Percentiles rank a stretch among this genome's conserved stretches.
These are phyloP conservation scores for Cosmopolites sordidus DNA, from an alignment of 2,888 invertebrate genomes.

Conservation along the genomic window DNA sequence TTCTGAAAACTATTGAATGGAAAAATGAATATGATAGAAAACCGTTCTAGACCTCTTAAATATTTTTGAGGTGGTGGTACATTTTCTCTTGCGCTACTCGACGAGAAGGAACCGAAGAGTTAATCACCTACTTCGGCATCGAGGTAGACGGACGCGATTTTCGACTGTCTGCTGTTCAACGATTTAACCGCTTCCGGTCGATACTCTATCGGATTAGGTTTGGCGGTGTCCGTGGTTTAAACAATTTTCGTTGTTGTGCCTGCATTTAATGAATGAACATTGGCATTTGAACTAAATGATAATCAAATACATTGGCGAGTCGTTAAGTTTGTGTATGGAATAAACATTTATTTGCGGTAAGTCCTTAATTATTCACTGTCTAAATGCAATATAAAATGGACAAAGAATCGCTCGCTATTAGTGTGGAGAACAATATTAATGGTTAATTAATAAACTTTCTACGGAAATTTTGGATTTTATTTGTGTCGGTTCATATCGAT, in stretches of 20 bases:
- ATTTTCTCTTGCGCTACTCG: slow-evolving; percentile 14
- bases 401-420: not conserved
- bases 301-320: too few relatives aligned
- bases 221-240: not conserved
- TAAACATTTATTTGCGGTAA: too few relatives aligned
- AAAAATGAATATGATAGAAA: too few relatives aligned
- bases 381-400: not conserved
- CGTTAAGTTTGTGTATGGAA: too few relatives aligned
- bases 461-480: too few relatives aligned
- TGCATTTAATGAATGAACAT: slow-evolving; percentile 7
- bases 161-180: slow-evolving; percentile 9
- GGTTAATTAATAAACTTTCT: too few relatives aligned
- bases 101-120: slow-evolving; percentile 3
- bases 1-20: too few relatives aligned
- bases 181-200: slow-evolving; percentile 15
- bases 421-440: not conserved
- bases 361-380: not conserved
- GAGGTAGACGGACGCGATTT: slow-evolving; percentile 15
- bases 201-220: not conserved
- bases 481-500: too few relatives aligned
- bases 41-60: too few relatives aligned
- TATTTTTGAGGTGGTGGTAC: slow-evolving; percentile 8
- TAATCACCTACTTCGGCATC: slow-evolving; percentile 21
- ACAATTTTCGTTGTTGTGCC: slow-evolving; percentile 1
- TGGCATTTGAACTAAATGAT: too few relatives aligned